These are phyloP conservation scores for Orthosia gracilis DNA, from an alignment of 2,888 invertebrate species.

Conservation along the genomic window DNA sequence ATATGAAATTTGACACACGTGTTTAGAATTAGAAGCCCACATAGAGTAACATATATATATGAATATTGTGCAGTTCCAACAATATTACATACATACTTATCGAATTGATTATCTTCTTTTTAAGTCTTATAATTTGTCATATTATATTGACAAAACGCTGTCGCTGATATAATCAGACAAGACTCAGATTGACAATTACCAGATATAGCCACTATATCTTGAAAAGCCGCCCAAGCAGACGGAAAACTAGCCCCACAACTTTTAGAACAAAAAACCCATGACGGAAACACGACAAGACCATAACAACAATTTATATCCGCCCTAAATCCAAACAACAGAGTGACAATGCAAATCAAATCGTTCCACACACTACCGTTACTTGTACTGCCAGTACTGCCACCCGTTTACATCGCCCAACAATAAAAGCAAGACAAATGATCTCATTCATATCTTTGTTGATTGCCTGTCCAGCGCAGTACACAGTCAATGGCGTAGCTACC, in stretches of 20 bases:
- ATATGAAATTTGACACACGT: too few species aligned
- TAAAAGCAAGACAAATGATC: slow-evolving; percentile 81
- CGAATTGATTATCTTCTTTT: too few species aligned
- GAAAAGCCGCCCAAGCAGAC: background rate
- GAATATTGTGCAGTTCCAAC: too few species aligned
- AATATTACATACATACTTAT: too few species aligned
- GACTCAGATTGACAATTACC: too few species aligned
- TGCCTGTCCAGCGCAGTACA: slow-evolving; percentile 73
- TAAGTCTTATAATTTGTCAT: too few species aligned
- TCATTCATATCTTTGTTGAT: slow-evolving; percentile 76
- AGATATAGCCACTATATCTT: too few species aligned
- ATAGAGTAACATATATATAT: too few species aligned
- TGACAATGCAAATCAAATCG: slow-evolving; percentile 64
- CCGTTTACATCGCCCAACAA: slow-evolving; percentile 74
- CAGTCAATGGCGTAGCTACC: slow-evolving; percentile 27
- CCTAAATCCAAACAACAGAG: slow-evolving; percentile 38
- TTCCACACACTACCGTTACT: slow-evolving; percentile 70
- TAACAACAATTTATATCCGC: slow-evolving; percentile 7
- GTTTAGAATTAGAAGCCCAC: too few species aligned
- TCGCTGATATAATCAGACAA: too few species aligned
- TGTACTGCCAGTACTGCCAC: slow-evolving; percentile 29
- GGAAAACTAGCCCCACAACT: background rate
- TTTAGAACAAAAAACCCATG: background rate
- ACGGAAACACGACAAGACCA: slow-evolving; percentile 1
- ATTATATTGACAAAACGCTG: too few species aligned